Conservation (phyloP, 2,113 vertebrate genomes). For the Bufo gargarizans region DNA sequence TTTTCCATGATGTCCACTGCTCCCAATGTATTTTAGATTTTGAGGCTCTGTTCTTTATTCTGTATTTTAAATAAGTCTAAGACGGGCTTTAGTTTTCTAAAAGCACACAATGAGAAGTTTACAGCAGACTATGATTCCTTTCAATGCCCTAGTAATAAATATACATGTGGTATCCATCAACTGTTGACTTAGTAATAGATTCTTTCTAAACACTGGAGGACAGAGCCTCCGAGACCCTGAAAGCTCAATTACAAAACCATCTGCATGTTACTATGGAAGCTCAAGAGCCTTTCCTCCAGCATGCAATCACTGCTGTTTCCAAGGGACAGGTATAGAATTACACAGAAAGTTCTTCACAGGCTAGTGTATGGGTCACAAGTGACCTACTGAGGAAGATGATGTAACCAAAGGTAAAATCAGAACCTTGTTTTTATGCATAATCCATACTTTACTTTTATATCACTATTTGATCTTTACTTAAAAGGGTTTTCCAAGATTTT, state of each 20-base stretch:
- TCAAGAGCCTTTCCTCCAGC: not conserved
- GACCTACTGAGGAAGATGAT: not conserved
- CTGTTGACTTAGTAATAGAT: conserved; percentile 44
- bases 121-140: not conserved
- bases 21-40: not conserved
- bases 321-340: not conserved
- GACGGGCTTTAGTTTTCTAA: not conserved
- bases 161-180: conserved; percentile 53
- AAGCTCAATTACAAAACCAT: conserved; percentile 46
- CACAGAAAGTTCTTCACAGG: not conserved
- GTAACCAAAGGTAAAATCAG: not conserved
- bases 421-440: not conserved
- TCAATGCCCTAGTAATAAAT: conserved; percentile 17
- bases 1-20: not conserved
- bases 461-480: not conserved
- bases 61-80: not conserved
- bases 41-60: not conserved
- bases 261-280: conserved; percentile 5
- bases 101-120: not conserved
- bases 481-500: not conserved
- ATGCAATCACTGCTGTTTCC: not conserved
- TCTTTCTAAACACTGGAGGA: conserved; percentile 41
- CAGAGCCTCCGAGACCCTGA: conserved; percentile 12
- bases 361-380: not conserved
- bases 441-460: not conserved